phyloP scores from a whole-genome alignment of 1,140 invertebrate genomes.

The Arctopsyche grandis region DNA sequence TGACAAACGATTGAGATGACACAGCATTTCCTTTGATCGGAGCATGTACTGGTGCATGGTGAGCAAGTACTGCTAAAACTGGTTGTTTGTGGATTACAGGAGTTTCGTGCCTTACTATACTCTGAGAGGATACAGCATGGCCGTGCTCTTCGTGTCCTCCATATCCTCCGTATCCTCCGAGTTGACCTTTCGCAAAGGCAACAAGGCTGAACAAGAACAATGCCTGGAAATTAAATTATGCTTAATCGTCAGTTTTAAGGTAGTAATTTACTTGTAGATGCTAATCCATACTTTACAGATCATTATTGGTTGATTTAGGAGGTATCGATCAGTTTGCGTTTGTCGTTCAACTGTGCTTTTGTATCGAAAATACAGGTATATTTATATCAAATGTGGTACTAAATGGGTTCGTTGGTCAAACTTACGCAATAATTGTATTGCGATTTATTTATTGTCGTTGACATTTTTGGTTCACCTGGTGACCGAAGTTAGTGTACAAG shows the following conservation, averaged over 20 bases:
- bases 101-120: constrained; percentile 36
- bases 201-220: constrained; percentile 1
- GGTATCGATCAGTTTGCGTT: constrained; percentile 8
- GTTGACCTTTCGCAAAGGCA: background rate
- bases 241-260: background rate
- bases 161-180: constrained; percentile 23
- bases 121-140: constrained; percentile 37
- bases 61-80: constrained; percentile 55
- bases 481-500: constrained; percentile 14
- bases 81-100: constrained; percentile 25
- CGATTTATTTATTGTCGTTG: background rate
- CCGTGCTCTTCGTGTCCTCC: constrained; percentile 26
- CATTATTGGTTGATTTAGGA: background rate
- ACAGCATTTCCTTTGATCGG: constrained; percentile 36
- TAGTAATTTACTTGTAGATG: background rate
- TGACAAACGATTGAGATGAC: constrained; percentile 45
- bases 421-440: constrained; percentile 19
- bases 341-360: background rate
- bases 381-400: constrained; percentile 18
- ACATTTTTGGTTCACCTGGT: constrained; percentile 36
- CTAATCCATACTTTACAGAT: background rate
- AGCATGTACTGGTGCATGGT: constrained; percentile 25
- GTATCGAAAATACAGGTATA: constrained; percentile 4
- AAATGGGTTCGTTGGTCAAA: background rate
- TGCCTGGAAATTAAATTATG: background rate